A percentile compares a stretch with the other conserved stretches of the same genome.
These are phyloP conservation scores for Xiphophorus hellerii DNA, from an alignment of 2,113 vertebrate genomes.

Conservation along the genomic window DNA sequence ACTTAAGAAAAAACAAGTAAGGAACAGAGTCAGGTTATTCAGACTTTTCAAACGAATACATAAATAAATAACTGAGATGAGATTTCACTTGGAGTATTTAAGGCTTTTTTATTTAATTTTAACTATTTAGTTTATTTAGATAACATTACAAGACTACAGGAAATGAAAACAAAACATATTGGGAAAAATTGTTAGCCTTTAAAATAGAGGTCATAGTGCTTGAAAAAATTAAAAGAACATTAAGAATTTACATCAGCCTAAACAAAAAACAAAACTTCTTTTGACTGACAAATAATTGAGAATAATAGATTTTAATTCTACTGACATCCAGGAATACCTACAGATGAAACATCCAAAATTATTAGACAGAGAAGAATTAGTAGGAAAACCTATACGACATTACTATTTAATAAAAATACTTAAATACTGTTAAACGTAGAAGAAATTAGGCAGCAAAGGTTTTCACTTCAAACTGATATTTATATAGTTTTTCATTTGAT, in stretches of 20 bases:
- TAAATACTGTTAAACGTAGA: constrained; percentile 8
- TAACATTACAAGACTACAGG: neutral
- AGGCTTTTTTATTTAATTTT: neutral
- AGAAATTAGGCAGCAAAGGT: neutral
- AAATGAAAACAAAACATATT: neutral
- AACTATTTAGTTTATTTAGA: neutral
- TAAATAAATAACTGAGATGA: neutral
- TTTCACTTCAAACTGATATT: neutral
- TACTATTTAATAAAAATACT: neutral
- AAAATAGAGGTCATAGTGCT: neutral
- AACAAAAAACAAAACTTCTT: neutral
- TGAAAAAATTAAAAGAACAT: neutral
- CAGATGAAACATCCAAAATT: neutral
- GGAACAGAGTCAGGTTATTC: no score
- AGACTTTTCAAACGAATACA: no score
- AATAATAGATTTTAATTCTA: neutral
- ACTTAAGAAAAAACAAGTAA: no score
- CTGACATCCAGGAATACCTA: neutral
- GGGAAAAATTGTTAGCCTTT: neutral
- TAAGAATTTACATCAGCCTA: neutral
- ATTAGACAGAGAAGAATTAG: constrained; percentile 29
- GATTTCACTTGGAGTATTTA: neutral
- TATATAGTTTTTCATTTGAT: no score
- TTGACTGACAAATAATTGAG: neutral
- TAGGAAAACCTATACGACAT: constrained; percentile 13